Conservation (phyloP, 2,113 vertebrate genomes). For the Manacus vitellinus region DNA sequence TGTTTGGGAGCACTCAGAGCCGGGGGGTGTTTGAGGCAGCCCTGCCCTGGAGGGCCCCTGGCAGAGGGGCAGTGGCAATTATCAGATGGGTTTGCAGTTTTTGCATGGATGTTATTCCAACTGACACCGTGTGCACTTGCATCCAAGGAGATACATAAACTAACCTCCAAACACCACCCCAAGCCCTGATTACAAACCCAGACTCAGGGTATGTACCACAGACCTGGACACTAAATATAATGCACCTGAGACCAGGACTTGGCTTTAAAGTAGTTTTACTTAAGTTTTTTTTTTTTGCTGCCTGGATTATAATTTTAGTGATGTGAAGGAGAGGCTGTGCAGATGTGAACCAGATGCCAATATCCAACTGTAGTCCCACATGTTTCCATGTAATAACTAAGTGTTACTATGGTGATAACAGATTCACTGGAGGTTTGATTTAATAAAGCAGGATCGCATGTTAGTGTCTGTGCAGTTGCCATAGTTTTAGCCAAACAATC, state of each 20-base stretch:
- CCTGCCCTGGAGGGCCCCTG: neutral
- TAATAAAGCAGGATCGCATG: slow-evolving; percentile 65
- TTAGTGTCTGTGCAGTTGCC: slow-evolving; percentile 66
- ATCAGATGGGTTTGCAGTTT: neutral
- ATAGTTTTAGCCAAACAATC: slow-evolving; percentile 70
- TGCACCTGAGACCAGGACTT: slow-evolving; percentile 47
- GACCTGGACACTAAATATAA: slow-evolving; percentile 8
- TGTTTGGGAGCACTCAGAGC: neutral
- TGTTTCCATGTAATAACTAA: slow-evolving; percentile 71
- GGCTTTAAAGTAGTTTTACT: slow-evolving; percentile 41
- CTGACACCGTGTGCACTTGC: neutral
- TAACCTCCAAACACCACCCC: neutral
- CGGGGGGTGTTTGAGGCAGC: neutral
- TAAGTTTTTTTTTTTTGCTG: slow-evolving; percentile 10
- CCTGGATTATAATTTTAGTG: slow-evolving; percentile 47
- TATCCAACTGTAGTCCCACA: slow-evolving; percentile 65
- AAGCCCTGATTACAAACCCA: slow-evolving; percentile 45
- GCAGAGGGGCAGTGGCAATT: neutral
- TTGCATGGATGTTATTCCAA: neutral
- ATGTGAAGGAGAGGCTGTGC: slow-evolving; percentile 57
- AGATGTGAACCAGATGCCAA: slow-evolving; percentile 75
- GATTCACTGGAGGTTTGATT: slow-evolving; percentile 72
- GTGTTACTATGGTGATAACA: slow-evolving; percentile 77
- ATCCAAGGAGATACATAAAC: slow-evolving; percentile 52
- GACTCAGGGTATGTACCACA: neutral